Percentiles rank a stretch among this genome's conserved stretches.
Conservation (phyloP, 92 coral and sea anemone species). For the Virgularia gustaviana region DNA sequence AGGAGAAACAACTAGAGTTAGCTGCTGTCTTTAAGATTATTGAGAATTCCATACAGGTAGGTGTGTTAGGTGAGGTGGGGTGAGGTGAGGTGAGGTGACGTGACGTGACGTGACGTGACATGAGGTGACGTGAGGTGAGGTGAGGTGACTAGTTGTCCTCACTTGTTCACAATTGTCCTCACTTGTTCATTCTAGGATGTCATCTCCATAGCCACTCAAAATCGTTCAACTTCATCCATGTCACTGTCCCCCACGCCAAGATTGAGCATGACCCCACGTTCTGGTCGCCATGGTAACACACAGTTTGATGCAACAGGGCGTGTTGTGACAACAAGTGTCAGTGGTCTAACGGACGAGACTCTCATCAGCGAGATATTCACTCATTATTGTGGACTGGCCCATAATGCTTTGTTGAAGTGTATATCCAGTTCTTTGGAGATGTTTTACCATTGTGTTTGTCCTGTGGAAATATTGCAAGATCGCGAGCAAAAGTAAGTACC, state of each 20-base stretch:
- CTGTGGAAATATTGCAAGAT: constrained; percentile 16
- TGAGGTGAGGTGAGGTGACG: too few species aligned
- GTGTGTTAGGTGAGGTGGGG: background rate
- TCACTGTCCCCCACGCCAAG: constrained; percentile 78
- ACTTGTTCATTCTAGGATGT: constrained; percentile 68
- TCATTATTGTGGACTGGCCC: constrained; percentile 86
- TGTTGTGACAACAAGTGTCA: constrained; percentile 78
- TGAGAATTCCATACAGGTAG: constrained; percentile 93
- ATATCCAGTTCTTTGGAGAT: constrained; percentile 67
- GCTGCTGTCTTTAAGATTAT: constrained; percentile 79
- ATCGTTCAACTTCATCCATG: constrained; percentile 77
- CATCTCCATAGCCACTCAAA: constrained; percentile 74
- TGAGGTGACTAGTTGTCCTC: too few species aligned
- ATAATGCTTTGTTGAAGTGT: constrained; percentile 67
- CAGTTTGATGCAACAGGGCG: constrained; percentile 70
- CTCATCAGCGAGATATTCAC: constrained; percentile 93
- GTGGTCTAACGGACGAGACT: constrained; percentile 95
- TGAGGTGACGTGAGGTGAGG: too few species aligned
- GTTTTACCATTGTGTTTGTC: constrained; percentile 76
- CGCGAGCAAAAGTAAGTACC: background rate
- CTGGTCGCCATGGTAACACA: constrained; percentile 65
- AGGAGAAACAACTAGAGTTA: constrained; percentile 59
- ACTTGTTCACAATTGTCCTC: background rate
- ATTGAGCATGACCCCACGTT: constrained; percentile 69
- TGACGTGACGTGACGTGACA: too few species aligned